Evolutionary conservation across 2,797 vertebrate genomes (phyloP).

Genomic region (Rhabdomys pumilio): DNA sequence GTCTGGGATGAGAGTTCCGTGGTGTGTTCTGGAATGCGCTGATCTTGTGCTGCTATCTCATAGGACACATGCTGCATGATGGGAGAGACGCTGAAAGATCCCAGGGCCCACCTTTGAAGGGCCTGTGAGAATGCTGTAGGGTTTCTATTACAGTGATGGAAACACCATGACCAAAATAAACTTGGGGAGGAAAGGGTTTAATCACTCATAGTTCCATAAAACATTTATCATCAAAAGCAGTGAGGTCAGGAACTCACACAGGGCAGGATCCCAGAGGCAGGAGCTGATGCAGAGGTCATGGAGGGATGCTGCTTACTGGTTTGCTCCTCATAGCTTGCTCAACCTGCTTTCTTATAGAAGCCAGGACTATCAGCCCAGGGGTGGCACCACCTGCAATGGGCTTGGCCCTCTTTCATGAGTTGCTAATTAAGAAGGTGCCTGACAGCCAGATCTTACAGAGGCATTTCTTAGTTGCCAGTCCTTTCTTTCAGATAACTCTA

Average conservation of each 20-base stretch:
- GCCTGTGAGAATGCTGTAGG: neutral
- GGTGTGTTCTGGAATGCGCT: conserved; percentile 29
- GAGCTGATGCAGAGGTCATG: neutral
- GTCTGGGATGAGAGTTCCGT: neutral
- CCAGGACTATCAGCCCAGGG: neutral
- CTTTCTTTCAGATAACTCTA: neutral
- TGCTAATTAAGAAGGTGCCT: neutral
- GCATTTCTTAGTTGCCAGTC: neutral
- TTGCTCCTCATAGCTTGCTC: neutral
- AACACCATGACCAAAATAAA: neutral
- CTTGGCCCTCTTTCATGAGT: too few relatives aligned
- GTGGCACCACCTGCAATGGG: neutral
- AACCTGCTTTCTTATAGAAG: neutral
- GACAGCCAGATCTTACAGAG: neutral
- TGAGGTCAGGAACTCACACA: neutral
- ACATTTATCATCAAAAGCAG: neutral
- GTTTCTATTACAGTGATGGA: too few relatives aligned
- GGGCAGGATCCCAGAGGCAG: neutral
- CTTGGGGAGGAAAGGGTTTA: neutral
- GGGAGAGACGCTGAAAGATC: neutral
- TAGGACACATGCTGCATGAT: neutral
- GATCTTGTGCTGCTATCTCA: neutral
- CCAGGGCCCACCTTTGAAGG: neutral
- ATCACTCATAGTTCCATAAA: neutral
- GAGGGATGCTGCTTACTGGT: too few relatives aligned